Conservation (phyloP, 1,140 invertebrate species). For the Atopsyche davidsoni region DNA sequence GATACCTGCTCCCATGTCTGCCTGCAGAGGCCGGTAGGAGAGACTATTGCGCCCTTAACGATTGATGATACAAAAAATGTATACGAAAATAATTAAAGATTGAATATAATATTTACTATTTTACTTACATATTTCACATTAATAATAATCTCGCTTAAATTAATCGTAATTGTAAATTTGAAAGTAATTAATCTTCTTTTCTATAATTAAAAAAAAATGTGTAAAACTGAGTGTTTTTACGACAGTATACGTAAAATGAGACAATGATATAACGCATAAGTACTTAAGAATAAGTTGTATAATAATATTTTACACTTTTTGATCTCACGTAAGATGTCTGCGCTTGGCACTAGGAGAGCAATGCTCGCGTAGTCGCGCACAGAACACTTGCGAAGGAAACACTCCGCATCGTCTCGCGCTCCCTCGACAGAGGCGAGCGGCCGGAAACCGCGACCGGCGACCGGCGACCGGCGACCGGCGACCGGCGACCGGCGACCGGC, state of each 20-base stretch:
- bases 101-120: constrained; percentile 30
- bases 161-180: constrained; percentile 24
- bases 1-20: constrained; percentile 28
- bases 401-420: too few relatives aligned
- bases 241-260: constrained; percentile 31
- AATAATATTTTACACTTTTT: constrained; percentile 31
- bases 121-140: constrained; percentile 29
- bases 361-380: too few relatives aligned
- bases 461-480: too few relatives aligned
- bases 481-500: too few relatives aligned
- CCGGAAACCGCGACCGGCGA: too few relatives aligned
- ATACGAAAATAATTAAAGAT: constrained; percentile 27
- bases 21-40: constrained; percentile 20
- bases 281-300: constrained; percentile 31
- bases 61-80: constrained; percentile 31
- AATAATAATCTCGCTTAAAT: constrained; percentile 23
- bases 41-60: constrained; percentile 22
- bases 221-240: constrained; percentile 22
- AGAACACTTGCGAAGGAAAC: too few relatives aligned
- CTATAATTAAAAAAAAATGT: constrained; percentile 16
- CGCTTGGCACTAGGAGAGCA: constrained; percentile 27
- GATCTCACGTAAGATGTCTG: constrained; percentile 29
- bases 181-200: constrained; percentile 16
- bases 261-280: constrained; percentile 31
- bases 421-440: too few relatives aligned